phyloP scores from a whole-genome alignment of 2,797 vertebrate species.

The Meriones psammophilus region DNA sequence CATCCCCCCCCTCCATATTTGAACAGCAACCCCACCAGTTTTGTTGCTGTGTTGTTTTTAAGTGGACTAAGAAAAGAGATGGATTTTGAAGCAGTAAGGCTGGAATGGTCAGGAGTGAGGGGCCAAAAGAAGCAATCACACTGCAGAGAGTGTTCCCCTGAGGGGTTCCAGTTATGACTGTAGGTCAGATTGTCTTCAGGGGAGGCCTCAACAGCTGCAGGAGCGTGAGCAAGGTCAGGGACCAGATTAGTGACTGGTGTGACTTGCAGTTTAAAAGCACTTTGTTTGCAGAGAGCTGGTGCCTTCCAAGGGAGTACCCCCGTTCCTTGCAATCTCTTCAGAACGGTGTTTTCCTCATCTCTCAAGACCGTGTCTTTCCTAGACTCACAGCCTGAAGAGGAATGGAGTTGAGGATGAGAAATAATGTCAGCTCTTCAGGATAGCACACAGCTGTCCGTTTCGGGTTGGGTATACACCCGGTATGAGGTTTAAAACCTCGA shows the following conservation, averaged over 20 bases:
- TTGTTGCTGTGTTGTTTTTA: neutral
- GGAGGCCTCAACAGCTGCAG: conserved; percentile 58
- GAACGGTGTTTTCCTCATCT: neutral
- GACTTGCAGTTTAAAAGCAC: conserved; percentile 39
- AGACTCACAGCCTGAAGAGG: neutral
- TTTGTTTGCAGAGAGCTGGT: conserved; percentile 68
- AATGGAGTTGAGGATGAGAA: conserved; percentile 3
- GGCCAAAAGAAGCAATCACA: conserved; percentile 70
- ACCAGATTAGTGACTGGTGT: conserved; percentile 28
- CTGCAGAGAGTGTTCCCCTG: conserved; percentile 65
- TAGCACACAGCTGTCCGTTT: conserved; percentile 1
- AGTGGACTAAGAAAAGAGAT: conserved; percentile 72
- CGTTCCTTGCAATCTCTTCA: neutral
- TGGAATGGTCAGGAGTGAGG: conserved; percentile 53
- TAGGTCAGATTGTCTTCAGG: conserved; percentile 66
- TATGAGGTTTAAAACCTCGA: conserved; percentile 5
- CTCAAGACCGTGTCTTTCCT: neutral
- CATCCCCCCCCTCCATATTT: conserved; percentile 6
- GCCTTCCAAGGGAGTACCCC: neutral
- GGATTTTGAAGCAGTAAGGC: conserved; percentile 77
- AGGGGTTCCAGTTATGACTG: conserved; percentile 55
- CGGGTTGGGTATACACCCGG: neutral
- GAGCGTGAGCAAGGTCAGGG: conserved; percentile 48
- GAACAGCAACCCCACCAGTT: conserved; percentile 69
- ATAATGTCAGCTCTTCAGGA: neutral